Evolutionary conservation across 2,113 vertebrate genomes (phyloP).

Genomic region (Aphyosemion australe): DNA sequence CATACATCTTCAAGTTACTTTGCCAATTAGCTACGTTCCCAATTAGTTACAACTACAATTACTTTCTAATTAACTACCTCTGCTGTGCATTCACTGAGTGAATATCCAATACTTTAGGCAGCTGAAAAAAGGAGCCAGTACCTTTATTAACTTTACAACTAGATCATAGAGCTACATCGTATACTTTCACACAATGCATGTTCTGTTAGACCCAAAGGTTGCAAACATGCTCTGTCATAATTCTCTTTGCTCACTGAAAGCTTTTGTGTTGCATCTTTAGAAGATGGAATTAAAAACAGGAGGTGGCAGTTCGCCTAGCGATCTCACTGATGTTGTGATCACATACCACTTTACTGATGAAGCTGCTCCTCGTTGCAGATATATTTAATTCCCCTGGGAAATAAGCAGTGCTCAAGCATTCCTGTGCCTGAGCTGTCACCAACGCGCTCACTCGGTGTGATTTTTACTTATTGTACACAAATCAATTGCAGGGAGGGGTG

Average conservation of each 20-base stretch:
- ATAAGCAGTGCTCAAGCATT: slow-evolving; percentile 69
- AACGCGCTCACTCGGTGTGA: slow-evolving; percentile 46
- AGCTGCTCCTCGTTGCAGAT: slow-evolving; percentile 38
- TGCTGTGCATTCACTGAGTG: slow-evolving; percentile 30
- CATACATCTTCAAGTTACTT: slow-evolving; percentile 31
- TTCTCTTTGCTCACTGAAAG: slow-evolving; percentile 21
- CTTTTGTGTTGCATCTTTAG: slow-evolving; percentile 47
- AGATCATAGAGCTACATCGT: slow-evolving; percentile 25
- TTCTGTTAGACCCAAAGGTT: slow-evolving; percentile 39
- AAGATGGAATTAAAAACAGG: slow-evolving; percentile 61
- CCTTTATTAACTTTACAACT: slow-evolving; percentile 39
- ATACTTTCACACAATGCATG: slow-evolving; percentile 26
- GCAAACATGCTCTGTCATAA: slow-evolving; percentile 22
- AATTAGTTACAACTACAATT: slow-evolving; percentile 49
- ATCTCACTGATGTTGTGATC: slow-evolving; percentile 56
- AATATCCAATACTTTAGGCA: slow-evolving; percentile 25
- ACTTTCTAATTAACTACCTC: slow-evolving; percentile 52
- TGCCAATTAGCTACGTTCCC: slow-evolving; percentile 57
- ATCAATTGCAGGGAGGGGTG: slow-evolving; percentile 64
- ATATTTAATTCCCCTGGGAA: slow-evolving; percentile 72
- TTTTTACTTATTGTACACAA: slow-evolving; percentile 70
- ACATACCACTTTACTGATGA: slow-evolving; percentile 51
- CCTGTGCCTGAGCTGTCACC: slow-evolving; percentile 59
- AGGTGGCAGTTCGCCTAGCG: slow-evolving; percentile 52
- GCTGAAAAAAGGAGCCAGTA: slow-evolving; percentile 17